Conservation (phyloP, 2,888 invertebrate genomes). For the Rhamphomyia laevipes region DNA sequence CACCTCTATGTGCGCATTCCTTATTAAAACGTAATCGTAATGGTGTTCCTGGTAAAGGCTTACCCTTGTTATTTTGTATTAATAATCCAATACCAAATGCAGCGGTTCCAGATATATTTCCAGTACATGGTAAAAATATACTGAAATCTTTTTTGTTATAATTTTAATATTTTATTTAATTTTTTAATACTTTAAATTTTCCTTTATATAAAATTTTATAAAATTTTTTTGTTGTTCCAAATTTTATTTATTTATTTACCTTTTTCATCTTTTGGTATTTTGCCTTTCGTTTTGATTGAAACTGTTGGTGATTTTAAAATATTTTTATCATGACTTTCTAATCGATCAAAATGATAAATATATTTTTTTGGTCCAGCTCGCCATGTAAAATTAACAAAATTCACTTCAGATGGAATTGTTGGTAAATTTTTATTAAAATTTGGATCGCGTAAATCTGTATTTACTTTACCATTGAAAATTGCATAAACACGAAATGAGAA, state of each 20-base stretch:
- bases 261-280: conserved; percentile 76
- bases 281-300: conserved; percentile 74
- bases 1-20: conserved; percentile 88
- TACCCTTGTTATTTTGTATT: conserved; percentile 67
- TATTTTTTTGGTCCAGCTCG: conserved; percentile 68
- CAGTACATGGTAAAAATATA: conserved; percentile 74
- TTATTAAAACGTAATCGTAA: conserved; percentile 76
- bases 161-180: background rate
- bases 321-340: conserved; percentile 73
- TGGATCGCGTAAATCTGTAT: conserved; percentile 76
- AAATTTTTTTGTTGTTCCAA: background rate
- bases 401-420: conserved; percentile 84
- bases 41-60: conserved; percentile 76
- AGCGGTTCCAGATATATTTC: conserved; percentile 78
- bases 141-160: conserved; percentile 62
- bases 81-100: conserved; percentile 77
- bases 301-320: conserved; percentile 77
- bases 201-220: background rate
- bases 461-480: conserved; percentile 75
- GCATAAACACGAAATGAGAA: conserved; percentile 81
- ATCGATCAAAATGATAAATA: conserved; percentile 74
- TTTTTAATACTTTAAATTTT: background rate
- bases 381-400: conserved; percentile 86
- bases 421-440: conserved; percentile 83
- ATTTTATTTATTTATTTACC: conserved; percentile 40